phyloP scores from a whole-genome alignment of 2,797 vertebrate genomes.

The Acrossocheilus wenchowensis region DNA sequence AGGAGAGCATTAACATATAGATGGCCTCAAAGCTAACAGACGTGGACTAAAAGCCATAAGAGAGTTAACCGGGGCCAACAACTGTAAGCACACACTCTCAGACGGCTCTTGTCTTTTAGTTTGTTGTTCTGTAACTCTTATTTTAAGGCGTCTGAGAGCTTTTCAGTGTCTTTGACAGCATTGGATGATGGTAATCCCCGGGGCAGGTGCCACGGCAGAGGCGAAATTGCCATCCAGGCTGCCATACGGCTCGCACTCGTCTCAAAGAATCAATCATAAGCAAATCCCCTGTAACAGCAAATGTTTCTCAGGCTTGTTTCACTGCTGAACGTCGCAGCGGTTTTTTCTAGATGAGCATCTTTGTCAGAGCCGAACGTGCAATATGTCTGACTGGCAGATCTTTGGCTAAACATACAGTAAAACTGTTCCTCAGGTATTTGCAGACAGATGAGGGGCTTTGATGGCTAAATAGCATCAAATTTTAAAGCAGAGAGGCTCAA shows the following conservation, averaged over 20 bases:
- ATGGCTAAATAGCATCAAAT: background rate
- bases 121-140: slow-evolving; percentile 14
- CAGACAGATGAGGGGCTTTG: background rate
- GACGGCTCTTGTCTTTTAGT: background rate
- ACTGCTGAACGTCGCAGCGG: slow-evolving; percentile 10
- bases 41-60: background rate
- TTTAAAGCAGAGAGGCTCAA: background rate
- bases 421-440: background rate
- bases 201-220: slow-evolving; percentile 28
- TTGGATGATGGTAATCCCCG: slow-evolving; percentile 35
- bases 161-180: slow-evolving; percentile 38
- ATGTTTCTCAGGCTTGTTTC: slow-evolving; percentile 22
- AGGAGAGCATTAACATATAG: slow-evolving; percentile 24
- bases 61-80: background rate
- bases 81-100: background rate
- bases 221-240: slow-evolving; percentile 7
- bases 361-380: background rate
- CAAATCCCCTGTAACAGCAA: slow-evolving; percentile 28
- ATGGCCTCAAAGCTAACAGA: slow-evolving; percentile 12
- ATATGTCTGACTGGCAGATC: background rate
- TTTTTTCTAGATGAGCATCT: background rate
- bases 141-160: slow-evolving; percentile 17
- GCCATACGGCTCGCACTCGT: background rate
- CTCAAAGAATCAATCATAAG: slow-evolving; percentile 26
- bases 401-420: background rate